Evolutionary conservation across 2,113 vertebrate species (phyloP).

Genomic region (Macquaria australasica): DNA sequence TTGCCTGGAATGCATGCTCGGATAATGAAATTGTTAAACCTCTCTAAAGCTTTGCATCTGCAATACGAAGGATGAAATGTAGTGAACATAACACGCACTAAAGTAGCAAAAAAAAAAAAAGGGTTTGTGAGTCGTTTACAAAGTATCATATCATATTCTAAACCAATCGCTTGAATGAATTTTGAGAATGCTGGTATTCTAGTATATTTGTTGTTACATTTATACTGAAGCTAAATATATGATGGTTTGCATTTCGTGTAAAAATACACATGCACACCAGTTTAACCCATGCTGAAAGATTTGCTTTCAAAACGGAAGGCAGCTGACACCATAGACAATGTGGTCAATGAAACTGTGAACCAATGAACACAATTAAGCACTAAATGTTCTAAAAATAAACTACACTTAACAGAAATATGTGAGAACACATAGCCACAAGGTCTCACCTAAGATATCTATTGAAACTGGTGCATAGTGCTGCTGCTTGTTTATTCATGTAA

Average conservation of each 20-base stretch:
- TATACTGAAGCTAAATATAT: background rate
- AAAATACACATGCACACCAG: constrained; percentile 6
- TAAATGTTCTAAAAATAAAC: constrained; percentile 68
- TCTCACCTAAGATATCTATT: background rate
- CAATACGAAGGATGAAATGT: background rate
- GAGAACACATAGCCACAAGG: background rate
- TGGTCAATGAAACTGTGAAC: constrained; percentile 57
- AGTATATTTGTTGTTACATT: background rate
- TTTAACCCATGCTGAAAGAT: background rate
- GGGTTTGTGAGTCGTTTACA: background rate
- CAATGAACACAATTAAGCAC: background rate
- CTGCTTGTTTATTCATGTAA: background rate
- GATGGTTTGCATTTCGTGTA: rapidly evolving
- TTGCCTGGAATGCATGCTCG: background rate
- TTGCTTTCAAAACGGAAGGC: constrained; percentile 66
- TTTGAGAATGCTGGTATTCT: background rate
- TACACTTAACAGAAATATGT: background rate
- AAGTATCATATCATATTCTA: background rate
- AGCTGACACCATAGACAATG: constrained; percentile 33
- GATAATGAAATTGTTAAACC: background rate
- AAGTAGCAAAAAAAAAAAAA: background rate
- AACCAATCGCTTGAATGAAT: background rate
- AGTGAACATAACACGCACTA: background rate
- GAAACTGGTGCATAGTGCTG: too few species aligned
- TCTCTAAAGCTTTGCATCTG: constrained; percentile 10